These are phyloP conservation scores for Zaprionus tsacasi DNA, from an alignment of 1,140 invertebrate species.

Conservation along the genomic window DNA sequence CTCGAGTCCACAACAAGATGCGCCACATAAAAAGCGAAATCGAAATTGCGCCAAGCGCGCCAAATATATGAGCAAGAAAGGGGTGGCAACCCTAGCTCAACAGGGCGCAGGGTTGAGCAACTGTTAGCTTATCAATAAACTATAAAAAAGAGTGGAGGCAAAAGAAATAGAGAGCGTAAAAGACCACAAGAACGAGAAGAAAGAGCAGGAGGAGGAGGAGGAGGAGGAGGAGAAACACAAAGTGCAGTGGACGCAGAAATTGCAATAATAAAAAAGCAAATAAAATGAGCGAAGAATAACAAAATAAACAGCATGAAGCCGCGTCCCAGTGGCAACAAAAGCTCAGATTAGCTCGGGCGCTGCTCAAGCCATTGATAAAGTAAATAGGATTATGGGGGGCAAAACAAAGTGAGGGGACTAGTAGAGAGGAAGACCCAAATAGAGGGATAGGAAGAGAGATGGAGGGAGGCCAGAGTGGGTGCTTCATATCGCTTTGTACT, in stretches of 20 bases:
- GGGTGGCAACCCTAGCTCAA: slow-evolving; percentile 59
- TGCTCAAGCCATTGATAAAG: slow-evolving; percentile 44
- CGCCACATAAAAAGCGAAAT: slow-evolving; percentile 56
- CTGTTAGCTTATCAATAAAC: slow-evolving; percentile 79
- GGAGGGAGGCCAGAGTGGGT: background rate
- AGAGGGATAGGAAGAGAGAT: background rate
- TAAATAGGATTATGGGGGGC: slow-evolving; percentile 62
- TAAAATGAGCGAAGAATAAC: slow-evolving; percentile 57
- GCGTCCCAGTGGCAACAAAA: slow-evolving; percentile 50
- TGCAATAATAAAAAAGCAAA: slow-evolving; percentile 70
- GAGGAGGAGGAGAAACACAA: slow-evolving; percentile 48
- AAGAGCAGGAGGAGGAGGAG: no score
- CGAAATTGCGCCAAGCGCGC: slow-evolving; percentile 49
- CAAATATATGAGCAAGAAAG: slow-evolving; percentile 51
- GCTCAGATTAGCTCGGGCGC: slow-evolving; percentile 60
- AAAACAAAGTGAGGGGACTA: background rate
- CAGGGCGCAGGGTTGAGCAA: slow-evolving; percentile 20
- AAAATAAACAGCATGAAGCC: slow-evolving; percentile 39
- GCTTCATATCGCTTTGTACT: slow-evolving; percentile 40
- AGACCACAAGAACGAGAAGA: background rate
- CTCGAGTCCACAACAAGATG: slow-evolving; percentile 39
- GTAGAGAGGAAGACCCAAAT: background rate
- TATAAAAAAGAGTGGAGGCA: slow-evolving; percentile 63
- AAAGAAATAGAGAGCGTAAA: slow-evolving; percentile 1
- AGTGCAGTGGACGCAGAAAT: slow-evolving; percentile 79